Conservation (phyloP, 1,140 invertebrate genomes). For the Platorchestia sp. region DNA sequence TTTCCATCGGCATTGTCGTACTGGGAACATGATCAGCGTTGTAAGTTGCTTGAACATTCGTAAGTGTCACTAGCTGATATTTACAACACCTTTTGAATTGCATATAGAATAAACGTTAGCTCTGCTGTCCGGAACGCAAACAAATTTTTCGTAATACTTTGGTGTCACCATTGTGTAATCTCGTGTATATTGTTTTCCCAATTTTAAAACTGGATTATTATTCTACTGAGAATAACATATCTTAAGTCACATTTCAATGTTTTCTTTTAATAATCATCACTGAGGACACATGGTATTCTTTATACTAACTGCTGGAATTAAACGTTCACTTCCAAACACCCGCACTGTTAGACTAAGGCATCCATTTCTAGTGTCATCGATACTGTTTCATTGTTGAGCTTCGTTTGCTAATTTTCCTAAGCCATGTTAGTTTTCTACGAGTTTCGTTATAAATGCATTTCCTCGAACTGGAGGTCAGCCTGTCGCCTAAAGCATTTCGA, state of each 20-base stretch:
- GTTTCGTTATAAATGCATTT: neutral
- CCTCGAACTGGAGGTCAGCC: neutral
- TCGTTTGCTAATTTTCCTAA: too few species aligned
- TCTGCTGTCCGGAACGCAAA: neutral
- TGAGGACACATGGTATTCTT: too few species aligned
- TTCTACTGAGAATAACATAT: too few species aligned
- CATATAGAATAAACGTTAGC: neutral
- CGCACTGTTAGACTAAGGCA: too few species aligned
- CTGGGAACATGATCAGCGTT: neutral
- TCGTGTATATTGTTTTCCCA: neutral
- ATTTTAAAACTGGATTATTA: neutral
- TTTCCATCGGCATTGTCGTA: neutral
- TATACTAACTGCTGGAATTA: too few species aligned
- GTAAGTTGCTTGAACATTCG: neutral
- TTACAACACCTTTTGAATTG: neutral
- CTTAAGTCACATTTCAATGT: too few species aligned
- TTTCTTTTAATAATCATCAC: too few species aligned
- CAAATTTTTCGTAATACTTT: too few species aligned
- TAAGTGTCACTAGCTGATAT: neutral
- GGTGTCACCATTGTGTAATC: neutral
- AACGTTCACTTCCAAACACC: too few species aligned
- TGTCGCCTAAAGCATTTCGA: neutral
- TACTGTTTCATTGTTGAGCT: too few species aligned
- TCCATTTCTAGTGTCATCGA: too few species aligned
- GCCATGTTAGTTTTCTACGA: too few species aligned